Evolutionary conservation across 2,888 invertebrate species (phyloP), one percentile per base, ranked within the genome.

Genomic region (Cartodere bifasciata): DNA sequence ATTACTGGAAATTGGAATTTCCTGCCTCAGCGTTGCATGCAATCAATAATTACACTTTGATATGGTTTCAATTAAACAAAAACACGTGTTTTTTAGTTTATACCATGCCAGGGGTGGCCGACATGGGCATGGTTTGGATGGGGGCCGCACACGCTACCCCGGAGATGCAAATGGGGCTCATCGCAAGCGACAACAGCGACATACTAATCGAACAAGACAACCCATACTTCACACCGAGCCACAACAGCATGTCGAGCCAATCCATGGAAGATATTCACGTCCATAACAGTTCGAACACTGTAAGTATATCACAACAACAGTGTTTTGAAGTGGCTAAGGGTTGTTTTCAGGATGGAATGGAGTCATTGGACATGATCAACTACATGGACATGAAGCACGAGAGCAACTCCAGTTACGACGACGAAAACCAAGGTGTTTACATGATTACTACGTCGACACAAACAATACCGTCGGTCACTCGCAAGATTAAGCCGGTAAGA

Each of bases 401-500:
- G 37, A 60, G 60, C 37, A 59, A 58, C 37, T 56, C 56, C 14
- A 56, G 54, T 39, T 67, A 65, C 43, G 67, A 64, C 23, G 67
- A 68, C 31, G 65, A 58, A 31, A 55, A 47, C 37, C 47, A 53
- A 24, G 63, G 56, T 25, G 56, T 58, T 31, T 62, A 56, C 42
- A 60, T 68, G 50, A 67, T 60, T 36, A 68, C 65, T 34, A 67
- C 67, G 12, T 59, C 68, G 4, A 69, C 69, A 2, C 69, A 70
- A 50, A 69, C 70, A 16, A 55, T 65, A 39, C 64, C 65, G 35
- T 62, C 60, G 47, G 58, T 64, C 2, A 67, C 64, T 36, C 57
- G 68, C 32, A 79, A 80, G 62, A 79, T 79, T 43, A 77, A 76
- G 53, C 78, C 79, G 21, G 71, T 80, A 26, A 75, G 73, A 54